Evolutionary conservation across 2,888 invertebrate genomes (phyloP), one percentile per base, ranked within the genome.

Genomic region (Gymnosoma rotundatum): DNA sequence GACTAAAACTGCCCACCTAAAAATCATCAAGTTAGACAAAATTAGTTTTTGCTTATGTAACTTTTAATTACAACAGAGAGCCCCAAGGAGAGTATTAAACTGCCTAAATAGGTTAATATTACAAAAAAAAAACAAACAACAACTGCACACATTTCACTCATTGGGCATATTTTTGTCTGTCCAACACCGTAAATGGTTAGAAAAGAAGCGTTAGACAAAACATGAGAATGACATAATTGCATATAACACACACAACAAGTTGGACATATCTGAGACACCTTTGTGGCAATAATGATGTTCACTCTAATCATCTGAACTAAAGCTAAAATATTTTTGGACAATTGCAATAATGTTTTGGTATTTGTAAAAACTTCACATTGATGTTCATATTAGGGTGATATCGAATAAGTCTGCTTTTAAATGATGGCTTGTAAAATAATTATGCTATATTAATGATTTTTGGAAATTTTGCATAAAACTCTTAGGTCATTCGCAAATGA

Each of bases 221-320:
- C 50, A 56, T 56, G n/a, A 50, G 42, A 52, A 38, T 54, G 54
- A 56, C 21, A 56, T 66, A 32, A 79, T 42, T 67, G 67, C 61
- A 21, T 54, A 52, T 7, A 42, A 61, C 32, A 42, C 20, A 45
- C 32, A 9, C 60, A 61, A 10, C 45, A 67, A 54, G 32, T 70
- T 72, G 52, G 75, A 75, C 64, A 60, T 50, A 36, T 18, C n/a
- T 76, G 3, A 60, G 75, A 76, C 75, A 70, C 21, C 18, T n/a
- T 52, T 72, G 50, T 75, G 56, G 56, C 64, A 56, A 58, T 8
- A 60, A 21, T 25, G 2, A 56, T n/a, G 32, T 3, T n/a, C 36
- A 18, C 50, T 50, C 56, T n/a, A 36, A 50, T 2, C 8, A 3
- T 14, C 20, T 12, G 0, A 12, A 56, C 16, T 48, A 8, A 63